These are phyloP conservation scores for Noctua pronuba DNA, from an alignment of 2,888 invertebrate species.

Conservation along the genomic window DNA sequence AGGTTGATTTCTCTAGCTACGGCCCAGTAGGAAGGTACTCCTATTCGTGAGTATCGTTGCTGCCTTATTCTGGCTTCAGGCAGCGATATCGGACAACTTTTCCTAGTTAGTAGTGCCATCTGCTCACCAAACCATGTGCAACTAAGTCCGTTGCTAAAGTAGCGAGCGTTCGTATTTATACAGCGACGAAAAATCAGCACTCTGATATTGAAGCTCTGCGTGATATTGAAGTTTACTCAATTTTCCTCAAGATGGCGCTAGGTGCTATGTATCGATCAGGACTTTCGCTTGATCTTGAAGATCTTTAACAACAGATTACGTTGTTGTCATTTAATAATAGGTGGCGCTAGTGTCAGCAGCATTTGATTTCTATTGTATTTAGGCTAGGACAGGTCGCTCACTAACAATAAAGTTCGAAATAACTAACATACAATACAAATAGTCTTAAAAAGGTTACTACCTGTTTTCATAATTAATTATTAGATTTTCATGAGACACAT, in stretches of 20 bases:
- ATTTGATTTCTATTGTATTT: background rate
- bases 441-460: background rate
- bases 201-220: too few relatives aligned
- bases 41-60: background rate
- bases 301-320: background rate
- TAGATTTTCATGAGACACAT: background rate
- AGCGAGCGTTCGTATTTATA: background rate
- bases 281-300: background rate
- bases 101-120: background rate
- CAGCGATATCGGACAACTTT: background rate
- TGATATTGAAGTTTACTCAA: background rate
- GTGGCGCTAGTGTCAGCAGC: constrained; percentile 5
- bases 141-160: background rate
- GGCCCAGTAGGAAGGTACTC: background rate
- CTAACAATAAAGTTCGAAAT: constrained; percentile 28
- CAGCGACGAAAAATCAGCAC: too few relatives aligned
- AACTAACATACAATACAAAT: background rate
- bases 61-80: too few relatives aligned
- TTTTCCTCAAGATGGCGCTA: constrained; percentile 40
- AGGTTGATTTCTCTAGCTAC: background rate
- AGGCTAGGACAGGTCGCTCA: constrained; percentile 7
- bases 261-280: background rate
- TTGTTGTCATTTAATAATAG: constrained; percentile 9
- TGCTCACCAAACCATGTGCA: background rate
- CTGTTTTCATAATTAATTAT: background rate